These are phyloP conservation scores for Felis chaus DNA, from an alignment of 2,113 vertebrate genomes.

Conservation along the genomic window DNA sequence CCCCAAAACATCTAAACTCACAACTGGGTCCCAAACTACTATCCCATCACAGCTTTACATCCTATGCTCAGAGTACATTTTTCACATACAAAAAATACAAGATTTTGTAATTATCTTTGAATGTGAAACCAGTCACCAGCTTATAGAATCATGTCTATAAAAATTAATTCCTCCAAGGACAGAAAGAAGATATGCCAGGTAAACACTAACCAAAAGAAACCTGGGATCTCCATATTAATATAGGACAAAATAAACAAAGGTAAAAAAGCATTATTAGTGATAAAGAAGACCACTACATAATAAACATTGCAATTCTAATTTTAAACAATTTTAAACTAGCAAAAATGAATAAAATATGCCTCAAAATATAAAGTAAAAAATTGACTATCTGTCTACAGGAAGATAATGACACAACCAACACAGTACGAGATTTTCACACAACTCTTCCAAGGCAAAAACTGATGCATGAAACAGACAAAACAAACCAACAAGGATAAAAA, in stretches of 20 bases:
- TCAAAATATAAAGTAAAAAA: background rate
- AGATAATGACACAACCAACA: background rate
- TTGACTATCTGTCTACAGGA: background rate
- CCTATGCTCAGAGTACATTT: background rate
- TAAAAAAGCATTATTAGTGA: background rate
- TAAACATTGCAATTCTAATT: background rate
- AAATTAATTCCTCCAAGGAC: slow-evolving; percentile 4
- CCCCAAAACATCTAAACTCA: background rate
- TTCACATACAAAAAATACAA: background rate
- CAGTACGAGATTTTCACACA: background rate
- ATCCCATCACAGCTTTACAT: background rate
- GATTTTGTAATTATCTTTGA: slow-evolving; percentile 13
- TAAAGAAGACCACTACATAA: background rate
- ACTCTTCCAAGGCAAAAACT: background rate
- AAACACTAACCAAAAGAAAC: background rate
- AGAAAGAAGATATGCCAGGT: background rate
- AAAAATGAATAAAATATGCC: background rate
- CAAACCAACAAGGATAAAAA: background rate
- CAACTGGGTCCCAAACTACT: background rate
- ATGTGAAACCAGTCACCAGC: slow-evolving; percentile 20
- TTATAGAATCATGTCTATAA: background rate
- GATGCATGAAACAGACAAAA: background rate
- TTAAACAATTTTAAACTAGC: background rate
- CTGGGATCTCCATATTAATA: background rate
- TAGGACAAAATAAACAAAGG: background rate